Base-by-base conservation (phyloP, 2,888 invertebrate species). In the Orchesellides sinensis region DNA sequence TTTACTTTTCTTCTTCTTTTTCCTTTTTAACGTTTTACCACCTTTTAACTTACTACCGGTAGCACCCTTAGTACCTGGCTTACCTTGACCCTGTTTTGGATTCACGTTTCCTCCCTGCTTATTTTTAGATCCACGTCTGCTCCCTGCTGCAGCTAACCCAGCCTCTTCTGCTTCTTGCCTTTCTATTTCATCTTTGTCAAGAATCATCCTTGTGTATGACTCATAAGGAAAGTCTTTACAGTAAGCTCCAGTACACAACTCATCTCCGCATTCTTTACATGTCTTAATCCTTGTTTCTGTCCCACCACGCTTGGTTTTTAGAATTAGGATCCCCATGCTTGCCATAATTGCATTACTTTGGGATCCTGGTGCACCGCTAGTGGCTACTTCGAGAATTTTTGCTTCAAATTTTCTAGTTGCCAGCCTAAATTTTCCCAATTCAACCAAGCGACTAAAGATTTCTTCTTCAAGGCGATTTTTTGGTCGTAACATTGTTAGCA, bases 401-500 rank as follows among this genome's bases (percentile, higher is more conserved):
- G 85, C 86, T 59, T 87, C 87, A 6, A 81, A 66, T 25, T 83
- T 84, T 54, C 83, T 59, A 10, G 87, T 87, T 21, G 70, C 68
- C 21, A 86, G 47, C 32, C 83, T 61, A n/a, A 86, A 49, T 72
- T 87, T 87, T 0, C 87, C 88, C 25, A 88, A 59, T 77, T 88
- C 88, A 1, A 87, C 88, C 4, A 88, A 29, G 94, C 94, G 93
- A 85, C 95, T 95, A 89, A 95, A 97, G 91, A 95, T 95, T 89
- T 96, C 95, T 90, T 97, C 96, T 88, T 97, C 97, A 25, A 93
- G 90, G 89, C 95, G 95, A 32, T 93, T 92, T 90, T 96, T 96
- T 0, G 97, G 97, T 88, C 96, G 92, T 29, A 95, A 90, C n/a
- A 95, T 94, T 14, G 97, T 97, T 77, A 97, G 91, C 97, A 97